Base-by-base conservation (phyloP, 92 coral and sea anemone species). In the Umimayanthus kanabou region DNA sequence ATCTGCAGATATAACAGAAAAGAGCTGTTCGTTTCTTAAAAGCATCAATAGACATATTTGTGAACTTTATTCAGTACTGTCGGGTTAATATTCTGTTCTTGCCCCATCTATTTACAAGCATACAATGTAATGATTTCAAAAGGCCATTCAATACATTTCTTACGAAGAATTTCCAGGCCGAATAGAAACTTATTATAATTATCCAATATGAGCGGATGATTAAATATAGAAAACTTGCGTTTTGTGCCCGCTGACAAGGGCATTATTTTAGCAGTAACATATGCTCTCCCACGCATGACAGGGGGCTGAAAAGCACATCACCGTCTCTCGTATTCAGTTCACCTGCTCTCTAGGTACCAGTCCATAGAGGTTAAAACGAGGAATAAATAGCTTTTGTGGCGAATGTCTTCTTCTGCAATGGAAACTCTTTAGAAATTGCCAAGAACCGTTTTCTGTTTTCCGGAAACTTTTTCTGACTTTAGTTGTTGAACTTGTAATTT, bases 221-320 rank as follows among this genome's bases (percentile, higher is more conserved):
- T 82, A 67, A 22, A 28, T 83, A 70, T 70, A 26, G 42, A 72
- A 69, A 55, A n/a, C 25, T 18, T 20, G 77, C 77, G 58, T 43
- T 47, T 39, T 82, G 39, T 67, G 39, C 87, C 87, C 78, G 87
- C 87, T 83, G 87, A 9, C 78, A 71, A 6, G 64, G 39, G 58
- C 61, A 29, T 14, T 71, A 69, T 70, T 42, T 45, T 69, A 43
- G 67, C 29, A 83, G 42, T 83, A 83, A 47, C 87, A 83, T 70
- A 69, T 83, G 77, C 87, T 70, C 87, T 69, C 87, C 65, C 45
- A 83, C 78, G 74, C 39, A 83, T 42, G 76, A 39, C 33, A 70
- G 78, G 78, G 66, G 67, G 28, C 16, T 42, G 23, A 33, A 53
- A 15, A 53, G 30, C 70, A 79, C 30, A 79, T 13, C 33, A 79